Evolutionary conservation across 2,797 vertebrate genomes (phyloP), one percentile per base, ranked within the genome.

Genomic region (Galaxias olidus): DNA sequence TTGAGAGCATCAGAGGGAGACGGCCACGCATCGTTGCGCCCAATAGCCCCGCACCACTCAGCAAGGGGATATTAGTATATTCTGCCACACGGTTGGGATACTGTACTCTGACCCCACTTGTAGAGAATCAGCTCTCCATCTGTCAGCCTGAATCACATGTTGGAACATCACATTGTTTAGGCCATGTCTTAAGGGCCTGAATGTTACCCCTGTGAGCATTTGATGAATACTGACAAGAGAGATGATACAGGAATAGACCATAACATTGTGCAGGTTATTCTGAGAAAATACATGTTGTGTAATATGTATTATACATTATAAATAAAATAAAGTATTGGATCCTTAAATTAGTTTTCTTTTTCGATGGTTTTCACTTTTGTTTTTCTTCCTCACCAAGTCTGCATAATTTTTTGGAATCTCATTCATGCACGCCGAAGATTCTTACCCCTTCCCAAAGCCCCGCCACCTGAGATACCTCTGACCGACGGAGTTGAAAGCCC

Each of bases 51-150:
- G 71, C 76, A 43, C 76, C 66, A 83, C 82, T 84, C 84, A 81
- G 84, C 81, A 85, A 61, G 72, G 81, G 84, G 86, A 89, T 81
- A 83, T 89, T 83, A 81, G 85, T 84, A 85, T 87, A 82, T 81
- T 78, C 84, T 79, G 78, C 81, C 83, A 84, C 75, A 84, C 73
- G 68, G 73, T 78, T 85, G 78, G 78, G 81, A 80, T 83, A 81
- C 79, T 81, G 79, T 79, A 73, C 77, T 82, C 82, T 86, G 85
- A 90, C 82, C 86, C 81, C 77, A 69, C 81, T 88, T 90, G 85
- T 88, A 84, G 84, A 86, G 82, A 87, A 86, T 82, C 75, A 75
- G 75, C 82, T 81, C 86, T 78, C 76, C 81, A 72, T 79, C 83
- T 81, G 81, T 86, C 85, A 83, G 71, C 4, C 45, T 67, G 47